Conservation (phyloP, 2,797 vertebrate genomes). For the Carcharodon carcharias region DNA sequence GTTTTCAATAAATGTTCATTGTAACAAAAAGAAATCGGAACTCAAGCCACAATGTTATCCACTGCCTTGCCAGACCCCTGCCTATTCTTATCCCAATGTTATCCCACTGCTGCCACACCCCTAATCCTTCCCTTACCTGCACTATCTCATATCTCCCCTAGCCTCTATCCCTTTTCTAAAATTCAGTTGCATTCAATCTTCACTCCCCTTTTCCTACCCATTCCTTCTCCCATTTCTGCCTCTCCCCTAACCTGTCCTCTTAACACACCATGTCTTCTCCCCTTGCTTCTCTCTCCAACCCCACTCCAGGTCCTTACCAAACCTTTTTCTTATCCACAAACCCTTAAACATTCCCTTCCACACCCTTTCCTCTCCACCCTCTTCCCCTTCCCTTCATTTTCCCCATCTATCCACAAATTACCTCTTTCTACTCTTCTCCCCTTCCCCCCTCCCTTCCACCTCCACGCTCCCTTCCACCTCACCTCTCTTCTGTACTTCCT, state of each 20-base stretch:
- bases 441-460: background rate
- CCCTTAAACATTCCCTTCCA: background rate
- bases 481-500: background rate
- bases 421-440: too few species aligned
- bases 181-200: background rate
- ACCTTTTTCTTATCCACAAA: background rate
- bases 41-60: background rate
- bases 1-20: background rate
- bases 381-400: background rate
- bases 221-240: background rate
- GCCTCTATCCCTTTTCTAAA: background rate
- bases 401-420: too few species aligned
- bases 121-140: background rate
- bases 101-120: background rate
- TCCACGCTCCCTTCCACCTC: too few species aligned
- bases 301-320: background rate
- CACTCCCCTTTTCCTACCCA: too few species aligned
- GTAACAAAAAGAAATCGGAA: background rate
- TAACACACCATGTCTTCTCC: background rate
- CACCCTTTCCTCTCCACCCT: background rate
- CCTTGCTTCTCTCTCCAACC: background rate
- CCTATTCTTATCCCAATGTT: background rate
- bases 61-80: background rate
- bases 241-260: background rate
- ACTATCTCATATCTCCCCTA: background rate